These are phyloP conservation scores for Podabrus alpinus DNA, from an alignment of 2,888 invertebrate genomes.

Conservation along the genomic window DNA sequence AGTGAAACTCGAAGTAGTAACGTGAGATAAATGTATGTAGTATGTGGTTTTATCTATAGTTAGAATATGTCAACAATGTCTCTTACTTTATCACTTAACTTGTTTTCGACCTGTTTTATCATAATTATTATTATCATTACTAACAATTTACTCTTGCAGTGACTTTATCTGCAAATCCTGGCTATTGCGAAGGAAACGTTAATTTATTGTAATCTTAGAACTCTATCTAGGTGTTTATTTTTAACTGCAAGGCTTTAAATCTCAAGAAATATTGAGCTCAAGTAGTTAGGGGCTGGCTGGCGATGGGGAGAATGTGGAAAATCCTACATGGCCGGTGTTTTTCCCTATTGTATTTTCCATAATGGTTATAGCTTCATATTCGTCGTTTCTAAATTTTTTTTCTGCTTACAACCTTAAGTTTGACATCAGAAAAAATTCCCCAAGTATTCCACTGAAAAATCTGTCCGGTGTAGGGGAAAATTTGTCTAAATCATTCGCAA, in stretches of 20 bases:
- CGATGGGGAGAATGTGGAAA: too few relatives aligned
- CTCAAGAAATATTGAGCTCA: neutral
- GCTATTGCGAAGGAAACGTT: neutral
- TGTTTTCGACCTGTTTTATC: neutral
- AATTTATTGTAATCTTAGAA: neutral
- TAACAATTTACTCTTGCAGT: neutral
- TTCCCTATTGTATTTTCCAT: too few relatives aligned
- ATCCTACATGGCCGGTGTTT: too few relatives aligned
- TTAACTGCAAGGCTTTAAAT: neutral
- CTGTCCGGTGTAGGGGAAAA: too few relatives aligned
- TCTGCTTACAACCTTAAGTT: too few relatives aligned
- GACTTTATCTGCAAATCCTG: neutral
- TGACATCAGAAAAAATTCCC: too few relatives aligned
- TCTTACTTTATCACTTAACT: neutral
- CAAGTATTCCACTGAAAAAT: too few relatives aligned
- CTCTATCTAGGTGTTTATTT: neutral
- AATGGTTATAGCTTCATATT: too few relatives aligned
- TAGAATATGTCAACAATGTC: neutral
- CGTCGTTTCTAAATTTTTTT: too few relatives aligned
- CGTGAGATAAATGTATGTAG: neutral
- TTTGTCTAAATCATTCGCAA: too few relatives aligned
- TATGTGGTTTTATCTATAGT: neutral
- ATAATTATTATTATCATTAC: neutral
- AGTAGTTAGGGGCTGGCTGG: too few relatives aligned
- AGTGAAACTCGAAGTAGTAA: neutral